Conservation (phyloP, 2,797 vertebrate genomes). For the Hirundo rustica region DNA sequence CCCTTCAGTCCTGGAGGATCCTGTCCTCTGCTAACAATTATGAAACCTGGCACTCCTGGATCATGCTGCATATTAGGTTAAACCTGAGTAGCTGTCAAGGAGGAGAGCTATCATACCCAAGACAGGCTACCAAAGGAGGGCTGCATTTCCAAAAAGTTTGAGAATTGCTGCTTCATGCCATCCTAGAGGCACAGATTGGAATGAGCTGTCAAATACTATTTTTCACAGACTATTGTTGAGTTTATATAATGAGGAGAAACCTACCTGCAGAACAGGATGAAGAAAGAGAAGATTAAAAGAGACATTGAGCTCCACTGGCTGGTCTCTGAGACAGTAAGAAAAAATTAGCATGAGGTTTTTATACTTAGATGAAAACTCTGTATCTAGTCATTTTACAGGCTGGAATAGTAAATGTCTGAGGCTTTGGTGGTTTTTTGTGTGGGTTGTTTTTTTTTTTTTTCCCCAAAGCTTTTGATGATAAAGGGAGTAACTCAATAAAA, state of each 20-base stretch:
- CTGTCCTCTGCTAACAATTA: not conserved
- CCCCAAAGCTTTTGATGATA: not conserved
- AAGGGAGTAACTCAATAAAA: not conserved
- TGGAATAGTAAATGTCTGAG: not conserved
- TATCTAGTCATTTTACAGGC: not conserved
- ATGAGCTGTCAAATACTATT: constrained; percentile 32
- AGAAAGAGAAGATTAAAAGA: not conserved
- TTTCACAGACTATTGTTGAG: not conserved
- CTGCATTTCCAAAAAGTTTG: constrained; percentile 15
- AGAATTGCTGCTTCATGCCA: not conserved
- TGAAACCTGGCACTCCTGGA: not conserved
- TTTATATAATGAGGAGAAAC: constrained; percentile 36
- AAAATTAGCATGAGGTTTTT: not conserved
- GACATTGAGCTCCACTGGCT: not conserved
- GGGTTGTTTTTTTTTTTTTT: no score
- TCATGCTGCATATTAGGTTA: not conserved
- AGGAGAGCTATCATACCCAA: not conserved
- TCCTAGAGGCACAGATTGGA: constrained; percentile 26
- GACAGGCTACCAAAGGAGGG: not conserved
- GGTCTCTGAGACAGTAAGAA: not conserved
- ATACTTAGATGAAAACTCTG: not conserved
- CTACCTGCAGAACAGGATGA: constrained; percentile 17
- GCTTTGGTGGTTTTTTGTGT: not conserved
- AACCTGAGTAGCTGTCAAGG: not conserved
- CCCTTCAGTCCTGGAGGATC: not conserved